Base-by-base conservation (phyloP, 1,140 invertebrate species). In the Anastrepha obliqua region DNA sequence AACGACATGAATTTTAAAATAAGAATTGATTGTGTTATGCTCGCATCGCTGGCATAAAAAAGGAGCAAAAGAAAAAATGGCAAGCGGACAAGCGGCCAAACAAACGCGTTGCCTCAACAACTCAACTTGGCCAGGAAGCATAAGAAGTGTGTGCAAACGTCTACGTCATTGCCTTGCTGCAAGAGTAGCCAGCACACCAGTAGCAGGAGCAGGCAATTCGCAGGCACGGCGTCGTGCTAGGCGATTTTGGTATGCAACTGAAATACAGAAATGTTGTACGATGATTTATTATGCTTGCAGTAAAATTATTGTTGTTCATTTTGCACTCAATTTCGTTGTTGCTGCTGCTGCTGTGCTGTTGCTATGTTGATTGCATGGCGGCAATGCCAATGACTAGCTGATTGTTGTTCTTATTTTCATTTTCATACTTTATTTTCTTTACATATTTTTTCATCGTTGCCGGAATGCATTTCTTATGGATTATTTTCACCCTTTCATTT, bases 1-100 rank as follows among this genome's bases (percentile, higher is more conserved):
- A 17, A 29, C 51, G 81, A 85, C 81, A 85, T 85, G 81, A 85
- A 85, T 85, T 85, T 59, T 85, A 85, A 85, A 85, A 39, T 85
- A 39, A 47, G 67, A 85, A 85, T 85, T 85, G 81, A 85, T 85
- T 85, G 81, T 85, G 20, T 62, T 59, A 29, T 58, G 67, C 39
- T 44, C 67, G 6, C 64, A 67, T 42, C 64, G 39, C 8, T 4
- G 11, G 51, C 51, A 55, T 55, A 11, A 55, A 55, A 55, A 8
- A 8, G 51, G 11, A 55, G 51, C 6, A 11, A 11, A 55, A 11
- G 51, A 2, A 8, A 55, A 55, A 55, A 55, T 55, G 51, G 51
- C 11, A 55, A 11, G 51, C 51, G 11, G 11, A 5, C 51, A 55
- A 9, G 51, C 2, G 51, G 11, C 51, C 11, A 11, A 55, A 11